Conservation (phyloP, 2,113 vertebrate species). For the Coptodon bakossiorum region DNA sequence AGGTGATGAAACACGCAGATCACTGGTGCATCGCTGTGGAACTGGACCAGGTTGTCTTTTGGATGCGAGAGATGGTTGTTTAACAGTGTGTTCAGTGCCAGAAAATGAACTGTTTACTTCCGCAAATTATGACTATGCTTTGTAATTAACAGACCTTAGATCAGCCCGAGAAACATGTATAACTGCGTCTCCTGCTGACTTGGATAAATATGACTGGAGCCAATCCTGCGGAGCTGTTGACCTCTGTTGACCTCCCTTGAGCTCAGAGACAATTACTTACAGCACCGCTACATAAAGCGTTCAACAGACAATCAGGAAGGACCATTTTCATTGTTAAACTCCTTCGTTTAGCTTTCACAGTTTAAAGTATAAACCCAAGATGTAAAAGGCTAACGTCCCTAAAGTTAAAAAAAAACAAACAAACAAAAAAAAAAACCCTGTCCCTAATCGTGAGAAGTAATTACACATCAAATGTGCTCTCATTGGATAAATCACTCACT, state of each 20-base stretch:
- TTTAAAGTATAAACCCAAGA: neutral
- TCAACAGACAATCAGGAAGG: neutral
- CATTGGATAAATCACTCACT: neutral
- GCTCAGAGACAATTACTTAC: constrained; percentile 13
- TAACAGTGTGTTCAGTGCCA: neutral
- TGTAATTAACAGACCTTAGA: constrained; percentile 15
- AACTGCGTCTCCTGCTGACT: constrained; percentile 33
- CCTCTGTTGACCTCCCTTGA: constrained; percentile 1
- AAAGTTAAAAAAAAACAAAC: accelerated
- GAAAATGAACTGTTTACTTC: neutral
- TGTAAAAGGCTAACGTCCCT: neutral
- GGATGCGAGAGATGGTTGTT: neutral
- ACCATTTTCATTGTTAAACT: neutral
- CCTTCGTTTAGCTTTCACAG: neutral
- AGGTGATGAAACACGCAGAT: neutral
- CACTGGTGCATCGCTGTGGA: neutral
- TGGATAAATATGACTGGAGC: constrained; percentile 13
- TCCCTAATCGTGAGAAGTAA: neutral
- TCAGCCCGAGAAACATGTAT: neutral
- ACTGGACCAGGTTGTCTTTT: neutral
- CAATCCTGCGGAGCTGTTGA: constrained; percentile 3
- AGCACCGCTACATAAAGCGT: neutral
- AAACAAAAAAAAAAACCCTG: neutral
- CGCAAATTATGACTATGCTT: neutral
- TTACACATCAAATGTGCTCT: neutral